A percentile compares a stretch with the other conserved stretches of the same genome.
Evolutionary conservation across 2,113 vertebrate species (phyloP).

Genomic region (Aphyosemion australe): DNA sequence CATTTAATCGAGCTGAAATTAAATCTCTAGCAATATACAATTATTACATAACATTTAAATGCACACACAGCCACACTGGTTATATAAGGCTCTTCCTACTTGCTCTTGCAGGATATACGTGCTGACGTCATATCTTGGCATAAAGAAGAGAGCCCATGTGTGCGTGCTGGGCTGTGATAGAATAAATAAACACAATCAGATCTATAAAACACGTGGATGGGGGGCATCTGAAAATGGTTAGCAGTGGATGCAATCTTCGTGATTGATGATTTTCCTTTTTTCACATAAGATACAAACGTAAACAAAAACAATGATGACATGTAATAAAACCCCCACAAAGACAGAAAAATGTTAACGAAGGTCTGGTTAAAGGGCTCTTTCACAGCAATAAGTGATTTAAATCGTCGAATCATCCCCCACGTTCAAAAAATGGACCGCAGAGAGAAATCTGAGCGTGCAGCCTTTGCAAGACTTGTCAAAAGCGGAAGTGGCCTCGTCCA

Average conservation of each 20-base stretch:
- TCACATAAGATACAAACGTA: no score
- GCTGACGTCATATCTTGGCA: conserved; percentile 51
- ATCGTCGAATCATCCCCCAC: not conserved
- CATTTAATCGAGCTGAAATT: not conserved
- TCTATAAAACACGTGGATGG: not conserved
- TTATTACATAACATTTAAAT: conserved; percentile 62
- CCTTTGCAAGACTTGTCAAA: conserved; percentile 13
- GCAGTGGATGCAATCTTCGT: no score
- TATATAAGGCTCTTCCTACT: conserved; percentile 59
- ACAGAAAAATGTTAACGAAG: no score
- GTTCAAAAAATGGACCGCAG: not conserved
- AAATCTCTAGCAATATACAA: conserved; percentile 24
- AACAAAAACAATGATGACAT: no score
- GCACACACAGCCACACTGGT: conserved; percentile 34
- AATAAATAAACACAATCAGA: not conserved
- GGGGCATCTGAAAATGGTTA: not conserved
- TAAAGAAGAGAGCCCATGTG: conserved; percentile 2
- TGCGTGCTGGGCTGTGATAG: not conserved
- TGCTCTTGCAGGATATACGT: conserved; percentile 41
- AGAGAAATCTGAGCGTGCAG: conserved; percentile 2
- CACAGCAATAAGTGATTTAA: not conserved
- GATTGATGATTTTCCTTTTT: no score
- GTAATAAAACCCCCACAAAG: no score
- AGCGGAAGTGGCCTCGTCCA: conserved; percentile 67
- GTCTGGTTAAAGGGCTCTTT: no score